phyloP scores from a whole-genome alignment of 2,797 vertebrate species.

The Scolopax rusticola region DNA sequence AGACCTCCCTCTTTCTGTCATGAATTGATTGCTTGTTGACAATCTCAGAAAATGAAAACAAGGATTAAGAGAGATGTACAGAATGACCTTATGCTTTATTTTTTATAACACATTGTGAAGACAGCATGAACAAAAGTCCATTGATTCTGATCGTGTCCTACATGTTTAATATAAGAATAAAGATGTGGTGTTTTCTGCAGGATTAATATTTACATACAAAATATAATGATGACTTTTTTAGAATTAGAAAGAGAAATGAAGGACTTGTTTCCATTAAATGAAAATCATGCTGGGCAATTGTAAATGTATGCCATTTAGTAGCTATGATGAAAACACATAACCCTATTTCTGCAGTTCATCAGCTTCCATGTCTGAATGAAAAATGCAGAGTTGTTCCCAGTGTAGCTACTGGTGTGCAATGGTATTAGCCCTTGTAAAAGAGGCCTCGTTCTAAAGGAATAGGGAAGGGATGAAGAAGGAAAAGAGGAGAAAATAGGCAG shows the following conservation, averaged over 20 bases:
- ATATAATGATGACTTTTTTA: neutral
- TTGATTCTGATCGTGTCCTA: neutral
- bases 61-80: neutral
- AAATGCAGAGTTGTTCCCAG: neutral
- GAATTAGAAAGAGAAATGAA: neutral
- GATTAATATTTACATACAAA: neutral
- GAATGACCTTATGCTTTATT: neutral
- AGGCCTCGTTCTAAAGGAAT: neutral
- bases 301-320: neutral
- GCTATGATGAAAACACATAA: neutral
- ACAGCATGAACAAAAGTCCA: neutral
- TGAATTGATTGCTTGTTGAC: neutral
- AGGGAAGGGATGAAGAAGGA: neutral
- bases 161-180: neutral
- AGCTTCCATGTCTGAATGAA: constrained; percentile 1
- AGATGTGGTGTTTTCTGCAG: neutral
- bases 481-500: neutral
- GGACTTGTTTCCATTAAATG: neutral
- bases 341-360: neutral
- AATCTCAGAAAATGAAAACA: neutral
- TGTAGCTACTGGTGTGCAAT: neutral
- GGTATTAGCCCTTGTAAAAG: neutral
- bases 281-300: neutral
- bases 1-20: neutral
- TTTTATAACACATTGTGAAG: neutral